Conservation (phyloP, 1,140 invertebrate genomes). For the Solenopsis fugax region DNA sequence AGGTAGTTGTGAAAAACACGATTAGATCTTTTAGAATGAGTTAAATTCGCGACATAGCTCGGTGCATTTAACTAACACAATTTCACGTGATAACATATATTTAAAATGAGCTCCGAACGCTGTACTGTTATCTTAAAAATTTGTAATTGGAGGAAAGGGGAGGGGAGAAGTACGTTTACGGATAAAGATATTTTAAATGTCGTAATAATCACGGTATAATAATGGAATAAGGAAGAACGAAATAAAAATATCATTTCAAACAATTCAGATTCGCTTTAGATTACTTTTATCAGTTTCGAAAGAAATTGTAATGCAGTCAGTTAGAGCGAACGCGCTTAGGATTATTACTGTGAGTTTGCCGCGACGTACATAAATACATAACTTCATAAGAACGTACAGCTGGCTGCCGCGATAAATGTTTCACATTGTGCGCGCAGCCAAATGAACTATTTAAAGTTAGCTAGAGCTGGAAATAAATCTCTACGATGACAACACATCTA, state of each 20-base stretch:
- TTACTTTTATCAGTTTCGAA: constrained; percentile 3
- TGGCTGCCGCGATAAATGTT: constrained; percentile 54
- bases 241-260: constrained; percentile 6
- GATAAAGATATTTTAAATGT: not conserved
- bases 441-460: constrained; percentile 62
- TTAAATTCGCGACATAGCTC: constrained; percentile 15
- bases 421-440: constrained; percentile 48
- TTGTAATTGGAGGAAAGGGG: not conserved
- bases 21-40: constrained; percentile 23
- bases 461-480: constrained; percentile 63
- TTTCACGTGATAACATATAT: not conserved
- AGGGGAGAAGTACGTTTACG: not conserved
- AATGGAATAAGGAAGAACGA: not conserved
- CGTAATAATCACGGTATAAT: not conserved
- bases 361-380: constrained; percentile 49
- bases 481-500: constrained; percentile 47
- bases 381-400: constrained; percentile 50
- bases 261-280: not conserved
- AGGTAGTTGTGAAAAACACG: not conserved
- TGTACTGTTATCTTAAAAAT: not conserved
- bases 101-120: not conserved
- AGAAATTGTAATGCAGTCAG: not conserved
- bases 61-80: constrained; percentile 16
- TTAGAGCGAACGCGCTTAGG: not conserved
- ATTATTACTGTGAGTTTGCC: constrained; percentile 7